Percentiles rank a stretch among this genome's conserved stretches.
Evolutionary conservation across 2,797 vertebrate genomes (phyloP).

Genomic region (Gobionotothen gibberifrons): DNA sequence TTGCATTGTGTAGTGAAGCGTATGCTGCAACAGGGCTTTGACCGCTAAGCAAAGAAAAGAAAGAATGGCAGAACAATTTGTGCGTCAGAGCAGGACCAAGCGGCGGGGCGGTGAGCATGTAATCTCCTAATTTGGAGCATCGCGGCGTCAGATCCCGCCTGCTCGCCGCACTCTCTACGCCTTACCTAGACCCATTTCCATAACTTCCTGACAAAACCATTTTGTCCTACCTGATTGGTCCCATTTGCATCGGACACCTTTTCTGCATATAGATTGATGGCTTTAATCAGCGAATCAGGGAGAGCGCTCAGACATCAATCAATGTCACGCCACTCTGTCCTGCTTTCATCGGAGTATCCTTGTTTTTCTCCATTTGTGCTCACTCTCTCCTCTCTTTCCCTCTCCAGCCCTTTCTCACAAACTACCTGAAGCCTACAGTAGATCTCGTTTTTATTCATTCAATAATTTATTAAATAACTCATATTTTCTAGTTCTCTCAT

Average conservation of each 20-base stretch:
- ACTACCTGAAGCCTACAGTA: neutral
- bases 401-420: slow-evolving; percentile 18
- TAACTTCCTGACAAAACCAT: slow-evolving; percentile 92
- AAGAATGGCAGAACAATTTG: slow-evolving; percentile 79
- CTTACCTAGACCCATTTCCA: slow-evolving; percentile 83
- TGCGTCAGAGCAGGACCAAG: slow-evolving; percentile 63
- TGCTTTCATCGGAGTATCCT: slow-evolving; percentile 68
- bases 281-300: slow-evolving; percentile 99
- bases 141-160: slow-evolving; percentile 64
- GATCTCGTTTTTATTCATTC: neutral
- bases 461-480: slow-evolving; percentile 1
- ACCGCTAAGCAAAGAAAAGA: slow-evolving; percentile 66
- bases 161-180: slow-evolving; percentile 35
- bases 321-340: slow-evolving; percentile 85
- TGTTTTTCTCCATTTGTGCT: slow-evolving; percentile 39
- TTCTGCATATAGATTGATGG: slow-evolving; percentile 99
- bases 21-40: slow-evolving; percentile 42
- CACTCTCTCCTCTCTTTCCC: slow-evolving; percentile 47
- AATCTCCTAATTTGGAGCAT: slow-evolving; percentile 86
- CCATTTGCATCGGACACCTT: slow-evolving; percentile 95
- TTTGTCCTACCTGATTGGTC: slow-evolving; percentile 94
- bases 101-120: slow-evolving; percentile 70
- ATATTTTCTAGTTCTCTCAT: neutral
- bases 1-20: slow-evolving; percentile 47
- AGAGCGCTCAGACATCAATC: slow-evolving; percentile 95